Evolutionary conservation across 2,113 vertebrate species (phyloP), one percentile per base, ranked within the genome.

Genomic region (Eidolon helvum): DNA sequence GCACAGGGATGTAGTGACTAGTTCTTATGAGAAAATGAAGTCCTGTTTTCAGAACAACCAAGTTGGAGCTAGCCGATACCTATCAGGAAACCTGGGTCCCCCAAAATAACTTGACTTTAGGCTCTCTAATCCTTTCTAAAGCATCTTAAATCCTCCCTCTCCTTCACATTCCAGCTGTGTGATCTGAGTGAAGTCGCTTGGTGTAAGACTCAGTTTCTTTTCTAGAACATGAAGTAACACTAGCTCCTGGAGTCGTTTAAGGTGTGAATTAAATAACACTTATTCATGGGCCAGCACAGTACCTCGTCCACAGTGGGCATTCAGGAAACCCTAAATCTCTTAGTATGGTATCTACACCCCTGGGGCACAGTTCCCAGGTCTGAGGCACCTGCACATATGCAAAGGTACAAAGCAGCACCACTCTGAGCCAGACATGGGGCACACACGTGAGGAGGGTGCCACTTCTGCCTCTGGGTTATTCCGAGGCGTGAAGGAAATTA

Each of bases 371-470:
- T 26, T 30, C 21, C n/a, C 28, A 30, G 69, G 15, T 16, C 86
- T 55, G 43, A 38, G n/a, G n/a, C 18, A 8, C 24, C 19, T 14
- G 1, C 26, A 45, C 33, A 0, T 7, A 8, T 26, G 7, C 5
- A 4, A 43, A 45, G 7, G 24, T 12, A 0, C 11, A 57, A 24
- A 28, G 18, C 18, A 53, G 45, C 4, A 4, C 26, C 14, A 22
- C 8, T 59, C 59, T 14, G 68, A 35, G 18, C 4, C 7, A 63
- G 48, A 21, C 7, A 7, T 30, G 38, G 19, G 57, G 79, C n/a
- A 0, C 10, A 1, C 0, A 0, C 1, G 3, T 3, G 10, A 28
- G 57, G 2, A 21, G 8, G 12, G 10, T 1, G 4, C 12, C n/a
- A 0, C 4, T 0, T 11, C 24, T 22, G 33, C 40, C 33, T 68